A percentile compares a stretch with the other conserved stretches of the same genome.
Evolutionary conservation across 1,140 invertebrate genomes (phyloP).

Genomic region (Coenobita brevimanus): DNA sequence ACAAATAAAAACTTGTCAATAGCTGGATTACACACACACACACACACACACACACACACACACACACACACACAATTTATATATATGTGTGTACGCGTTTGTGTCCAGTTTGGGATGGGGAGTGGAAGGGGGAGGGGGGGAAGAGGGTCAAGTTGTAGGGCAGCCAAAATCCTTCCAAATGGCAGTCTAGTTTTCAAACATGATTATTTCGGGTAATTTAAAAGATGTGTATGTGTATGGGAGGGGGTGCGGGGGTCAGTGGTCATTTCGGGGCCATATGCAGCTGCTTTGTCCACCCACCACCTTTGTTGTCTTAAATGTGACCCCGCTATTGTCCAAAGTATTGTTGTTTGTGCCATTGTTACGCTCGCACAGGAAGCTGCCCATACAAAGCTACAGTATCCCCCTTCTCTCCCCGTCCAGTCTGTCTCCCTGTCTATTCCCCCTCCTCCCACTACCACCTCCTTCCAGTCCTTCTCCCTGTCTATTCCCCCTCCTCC

Average conservation of each 20-base stretch:
- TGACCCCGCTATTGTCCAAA: not conserved
- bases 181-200: conserved; percentile 11
- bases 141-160: not conserved
- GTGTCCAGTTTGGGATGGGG: no score
- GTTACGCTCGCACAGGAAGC: not conserved
- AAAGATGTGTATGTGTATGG: not conserved
- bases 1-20: no score
- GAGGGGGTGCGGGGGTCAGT: not conserved
- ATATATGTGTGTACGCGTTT: no score
- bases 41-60: no score
- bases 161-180: not conserved
- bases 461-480: no score
- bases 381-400: no score
- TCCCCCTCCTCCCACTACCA: no score
- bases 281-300: not conserved
- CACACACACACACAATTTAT: no score
- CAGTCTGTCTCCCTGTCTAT: no score
- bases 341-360: not conserved
- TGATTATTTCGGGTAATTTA: conserved; percentile 32
- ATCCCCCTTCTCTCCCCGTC: no score
- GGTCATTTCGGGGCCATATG: not conserved
- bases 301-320: conserved; percentile 15
- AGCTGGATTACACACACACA: no score
- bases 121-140: not conserved
- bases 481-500: no score